These are phyloP conservation scores for Passer domesticus DNA, from an alignment of 2,113 vertebrate species.

Conservation along the genomic window DNA sequence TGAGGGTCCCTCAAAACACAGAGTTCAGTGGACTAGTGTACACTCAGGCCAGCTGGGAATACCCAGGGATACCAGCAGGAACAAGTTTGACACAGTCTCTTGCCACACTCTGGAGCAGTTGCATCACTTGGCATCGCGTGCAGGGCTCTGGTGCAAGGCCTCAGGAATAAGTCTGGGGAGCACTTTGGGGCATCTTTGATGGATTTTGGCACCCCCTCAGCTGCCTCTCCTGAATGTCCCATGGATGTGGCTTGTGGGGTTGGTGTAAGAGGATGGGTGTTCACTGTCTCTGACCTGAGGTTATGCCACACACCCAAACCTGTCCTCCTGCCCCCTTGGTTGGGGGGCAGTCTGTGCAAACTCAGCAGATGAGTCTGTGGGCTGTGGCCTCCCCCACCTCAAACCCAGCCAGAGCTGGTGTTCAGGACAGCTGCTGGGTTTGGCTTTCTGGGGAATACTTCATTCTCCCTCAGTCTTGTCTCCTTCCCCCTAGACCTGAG, in stretches of 20 bases:
- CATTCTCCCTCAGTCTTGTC: neutral
- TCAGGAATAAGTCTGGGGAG: neutral
- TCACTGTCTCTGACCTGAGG: neutral
- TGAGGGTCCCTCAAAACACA: neutral
- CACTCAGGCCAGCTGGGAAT: neutral
- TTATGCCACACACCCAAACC: no score
- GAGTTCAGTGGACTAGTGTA: neutral
- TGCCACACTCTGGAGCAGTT: neutral
- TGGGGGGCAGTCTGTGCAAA: neutral
- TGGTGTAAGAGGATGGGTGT: neutral
- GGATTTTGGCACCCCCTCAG: neutral
- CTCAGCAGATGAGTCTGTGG: neutral
- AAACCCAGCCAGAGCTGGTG: neutral
- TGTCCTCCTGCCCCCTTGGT: neutral
- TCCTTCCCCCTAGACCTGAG: neutral
- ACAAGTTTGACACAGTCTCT: no score
- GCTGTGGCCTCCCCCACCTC: neutral
- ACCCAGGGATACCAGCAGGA: neutral
- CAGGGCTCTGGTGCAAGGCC: neutral
- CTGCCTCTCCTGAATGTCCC: neutral
- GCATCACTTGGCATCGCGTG: neutral
- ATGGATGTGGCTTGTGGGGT: neutral
- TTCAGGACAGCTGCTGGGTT: neutral
- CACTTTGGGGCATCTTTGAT: neutral
- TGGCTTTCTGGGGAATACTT: neutral